Evolutionary conservation across 1,140 invertebrate genomes (phyloP).

Genomic region (Teleopsis dalmanni): DNA sequence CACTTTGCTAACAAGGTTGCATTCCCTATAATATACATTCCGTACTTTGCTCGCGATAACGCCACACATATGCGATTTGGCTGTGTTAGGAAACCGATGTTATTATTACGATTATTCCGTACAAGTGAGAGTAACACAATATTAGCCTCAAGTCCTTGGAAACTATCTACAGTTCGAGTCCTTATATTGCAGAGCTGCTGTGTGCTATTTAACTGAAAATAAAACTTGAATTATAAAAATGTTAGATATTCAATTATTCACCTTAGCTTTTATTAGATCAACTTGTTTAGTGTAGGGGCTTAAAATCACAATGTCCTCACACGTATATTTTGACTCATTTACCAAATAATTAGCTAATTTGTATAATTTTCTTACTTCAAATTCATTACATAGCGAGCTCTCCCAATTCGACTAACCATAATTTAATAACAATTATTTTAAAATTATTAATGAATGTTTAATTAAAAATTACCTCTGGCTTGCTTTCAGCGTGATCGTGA

Average conservation of each 20-base stretch:
- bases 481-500: conserved; percentile 49
- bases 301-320: conserved; percentile 58
- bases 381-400: conserved; percentile 50
- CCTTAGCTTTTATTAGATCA: conserved; percentile 15
- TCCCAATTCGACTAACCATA: conserved; percentile 23
- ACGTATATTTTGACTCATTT: conserved; percentile 49
- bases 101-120: conserved; percentile 59
- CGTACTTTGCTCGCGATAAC: conserved; percentile 70
- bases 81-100: conserved; percentile 68
- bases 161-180: conserved; percentile 70
- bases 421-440: not conserved
- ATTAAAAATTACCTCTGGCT: conserved; percentile 13
- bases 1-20: conserved; percentile 51
- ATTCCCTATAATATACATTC: conserved; percentile 58
- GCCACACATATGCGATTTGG: conserved; percentile 78
- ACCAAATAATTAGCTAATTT: conserved; percentile 54
- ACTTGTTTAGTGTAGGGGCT: conserved; percentile 59
- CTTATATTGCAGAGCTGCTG: conserved; percentile 46
- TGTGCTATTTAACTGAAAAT: conserved; percentile 20
- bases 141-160: conserved; percentile 78
- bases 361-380: conserved; percentile 54
- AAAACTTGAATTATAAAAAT: too few species aligned
- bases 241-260: too few species aligned
- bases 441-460: not conserved
- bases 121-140: conserved; percentile 79